These are phyloP conservation scores for Ramazzottius varieornatus DNA, from an alignment of 2,888 invertebrate species.

Conservation along the genomic window DNA sequence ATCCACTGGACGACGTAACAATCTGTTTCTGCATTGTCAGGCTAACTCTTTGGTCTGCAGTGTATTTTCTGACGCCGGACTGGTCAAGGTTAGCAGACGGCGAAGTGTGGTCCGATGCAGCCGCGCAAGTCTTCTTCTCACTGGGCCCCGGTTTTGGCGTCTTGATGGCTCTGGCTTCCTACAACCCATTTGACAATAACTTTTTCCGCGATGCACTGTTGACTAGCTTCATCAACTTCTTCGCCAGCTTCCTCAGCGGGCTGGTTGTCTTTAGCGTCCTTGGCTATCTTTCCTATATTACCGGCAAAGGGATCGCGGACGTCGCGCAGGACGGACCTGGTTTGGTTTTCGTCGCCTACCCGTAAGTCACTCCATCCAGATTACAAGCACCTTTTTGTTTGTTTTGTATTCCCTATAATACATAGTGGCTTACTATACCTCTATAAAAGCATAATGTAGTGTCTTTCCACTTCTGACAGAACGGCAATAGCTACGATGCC, in stretches of 20 bases:
- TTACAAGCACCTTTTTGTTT: neutral
- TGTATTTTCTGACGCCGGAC: conserved; percentile 22
- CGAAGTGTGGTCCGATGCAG: conserved; percentile 74
- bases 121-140: conserved; percentile 76
- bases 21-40: too few species aligned
- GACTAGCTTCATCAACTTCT: conserved; percentile 64
- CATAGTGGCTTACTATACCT: too few species aligned
- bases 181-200: conserved; percentile 78
- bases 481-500: conserved; percentile 1
- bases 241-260: conserved; percentile 48
- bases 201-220: conserved; percentile 47
- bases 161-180: conserved; percentile 59
- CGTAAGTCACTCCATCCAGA: neutral
- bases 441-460: neutral
- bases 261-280: neutral
- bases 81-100: conserved; percentile 11
- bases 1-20: too few species aligned
- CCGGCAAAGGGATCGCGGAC: neutral
- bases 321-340: neutral
- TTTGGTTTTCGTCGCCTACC: neutral
- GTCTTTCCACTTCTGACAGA: neutral
- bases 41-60: too few species aligned
- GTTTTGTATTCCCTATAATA: too few species aligned
- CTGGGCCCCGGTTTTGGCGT: conserved; percentile 76
- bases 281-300: neutral